Conservation (phyloP, 2,113 vertebrate genomes). For the Oceanites oceanicus region DNA sequence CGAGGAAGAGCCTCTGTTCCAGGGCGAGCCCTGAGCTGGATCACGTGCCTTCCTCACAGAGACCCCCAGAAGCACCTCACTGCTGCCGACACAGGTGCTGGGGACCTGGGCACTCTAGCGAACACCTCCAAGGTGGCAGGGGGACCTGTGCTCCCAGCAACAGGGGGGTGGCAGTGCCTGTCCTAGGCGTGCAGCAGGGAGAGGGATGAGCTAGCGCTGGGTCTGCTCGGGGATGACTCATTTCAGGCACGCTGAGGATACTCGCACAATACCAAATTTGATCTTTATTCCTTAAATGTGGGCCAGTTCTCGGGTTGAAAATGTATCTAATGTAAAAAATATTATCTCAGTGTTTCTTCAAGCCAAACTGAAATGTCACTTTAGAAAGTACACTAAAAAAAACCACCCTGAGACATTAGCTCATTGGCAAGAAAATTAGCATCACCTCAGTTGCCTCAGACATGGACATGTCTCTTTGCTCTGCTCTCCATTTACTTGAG, state of each 20-base stretch:
- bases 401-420: neutral
- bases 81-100: neutral
- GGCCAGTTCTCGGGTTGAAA: neutral
- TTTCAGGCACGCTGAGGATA: neutral
- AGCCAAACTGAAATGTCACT: conserved; percentile 17
- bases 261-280: neutral
- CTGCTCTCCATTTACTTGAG: neutral
- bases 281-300: neutral
- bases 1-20: neutral
- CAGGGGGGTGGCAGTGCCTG: fast-evolving
- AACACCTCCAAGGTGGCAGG: neutral
- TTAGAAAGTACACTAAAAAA: neutral
- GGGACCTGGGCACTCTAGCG: neutral
- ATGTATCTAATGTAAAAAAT: neutral
- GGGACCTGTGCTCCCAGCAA: neutral
- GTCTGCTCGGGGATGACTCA: neutral
- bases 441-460: conserved; percentile 12
- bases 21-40: neutral
- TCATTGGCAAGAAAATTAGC: conserved; percentile 13
- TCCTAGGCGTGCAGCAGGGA: neutral
- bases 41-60: neutral
- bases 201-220: neutral
- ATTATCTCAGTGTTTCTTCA: conserved; percentile 12
- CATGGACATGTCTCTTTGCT: neutral
- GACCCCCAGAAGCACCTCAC: neutral